Evolutionary conservation across 2,797 vertebrate genomes (phyloP).

Genomic region (Choloepus didactylus): DNA sequence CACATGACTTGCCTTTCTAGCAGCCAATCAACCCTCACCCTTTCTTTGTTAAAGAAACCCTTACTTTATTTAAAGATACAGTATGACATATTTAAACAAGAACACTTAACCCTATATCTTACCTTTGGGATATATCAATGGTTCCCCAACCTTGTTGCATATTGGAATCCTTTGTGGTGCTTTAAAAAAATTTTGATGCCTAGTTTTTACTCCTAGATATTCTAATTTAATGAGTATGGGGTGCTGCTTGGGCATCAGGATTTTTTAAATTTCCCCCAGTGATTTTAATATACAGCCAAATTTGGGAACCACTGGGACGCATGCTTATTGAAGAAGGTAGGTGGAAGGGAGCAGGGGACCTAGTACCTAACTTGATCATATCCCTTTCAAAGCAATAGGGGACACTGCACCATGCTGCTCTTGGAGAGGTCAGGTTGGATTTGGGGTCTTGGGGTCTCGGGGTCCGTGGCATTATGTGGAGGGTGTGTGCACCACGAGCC

Average conservation of each 20-base stretch:
- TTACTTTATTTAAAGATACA: constrained; percentile 23
- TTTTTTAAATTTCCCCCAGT: background rate
- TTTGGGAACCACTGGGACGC: background rate
- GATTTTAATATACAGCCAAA: background rate
- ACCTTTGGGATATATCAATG: background rate
- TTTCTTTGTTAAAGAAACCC: background rate
- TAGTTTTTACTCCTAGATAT: background rate
- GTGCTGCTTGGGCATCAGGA: background rate
- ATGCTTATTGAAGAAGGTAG: background rate
- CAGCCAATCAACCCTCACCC: background rate
- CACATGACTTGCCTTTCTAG: background rate
- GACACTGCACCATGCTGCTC: constrained; percentile 4
- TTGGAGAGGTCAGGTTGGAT: constrained; percentile 68
- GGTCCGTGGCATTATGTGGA: constrained; percentile 83
- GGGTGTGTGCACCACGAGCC: constrained; percentile 79
- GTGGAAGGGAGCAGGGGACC: background rate
- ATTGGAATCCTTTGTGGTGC: background rate
- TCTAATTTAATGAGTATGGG: background rate
- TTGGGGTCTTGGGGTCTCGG: background rate
- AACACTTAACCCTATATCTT: no score
- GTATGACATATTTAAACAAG: background rate
- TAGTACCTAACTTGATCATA: background rate
- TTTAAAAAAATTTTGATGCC: no score
- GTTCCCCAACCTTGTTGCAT: background rate
- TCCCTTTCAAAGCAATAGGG: background rate